Evolutionary conservation across 1,140 invertebrate genomes (phyloP).

Genomic region (Megalopta genalis): DNA sequence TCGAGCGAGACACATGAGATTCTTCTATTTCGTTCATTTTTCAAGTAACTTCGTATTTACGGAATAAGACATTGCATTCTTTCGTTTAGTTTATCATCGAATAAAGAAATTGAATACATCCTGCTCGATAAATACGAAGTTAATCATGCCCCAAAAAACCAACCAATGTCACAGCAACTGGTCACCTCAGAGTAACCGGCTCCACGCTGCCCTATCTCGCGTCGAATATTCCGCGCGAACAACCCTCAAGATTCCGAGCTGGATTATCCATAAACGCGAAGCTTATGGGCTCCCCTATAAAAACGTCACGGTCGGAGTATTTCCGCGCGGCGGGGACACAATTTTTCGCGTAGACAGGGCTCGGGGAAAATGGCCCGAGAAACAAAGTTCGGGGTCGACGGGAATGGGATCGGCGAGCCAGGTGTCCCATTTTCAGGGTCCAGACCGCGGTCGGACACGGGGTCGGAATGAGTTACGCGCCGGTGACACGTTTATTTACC

Average conservation of each 20-base stretch:
- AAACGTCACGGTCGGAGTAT: neutral
- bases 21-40: no score
- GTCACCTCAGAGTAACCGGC: no score
- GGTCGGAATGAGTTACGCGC: constrained; percentile 33
- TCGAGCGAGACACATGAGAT: no score
- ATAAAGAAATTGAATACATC: no score
- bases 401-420: neutral
- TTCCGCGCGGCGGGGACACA: neutral
- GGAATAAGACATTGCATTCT: no score
- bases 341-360: constrained; percentile 11
- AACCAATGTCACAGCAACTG: no score
- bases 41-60: no score
- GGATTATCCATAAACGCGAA: neutral
- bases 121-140: no score
- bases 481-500: constrained; percentile 41
- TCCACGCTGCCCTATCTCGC: no score
- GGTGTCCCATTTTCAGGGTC: constrained; percentile 42
- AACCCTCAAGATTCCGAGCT: neutral
- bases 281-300: neutral
- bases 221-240: neutral
- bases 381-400: neutral
- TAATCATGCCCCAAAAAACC: no score
- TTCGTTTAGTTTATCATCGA: no score
- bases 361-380: neutral
- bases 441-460: neutral